These are phyloP conservation scores for Cephonodes hylas DNA, from an alignment of 2,888 invertebrate species.

Conservation along the genomic window DNA sequence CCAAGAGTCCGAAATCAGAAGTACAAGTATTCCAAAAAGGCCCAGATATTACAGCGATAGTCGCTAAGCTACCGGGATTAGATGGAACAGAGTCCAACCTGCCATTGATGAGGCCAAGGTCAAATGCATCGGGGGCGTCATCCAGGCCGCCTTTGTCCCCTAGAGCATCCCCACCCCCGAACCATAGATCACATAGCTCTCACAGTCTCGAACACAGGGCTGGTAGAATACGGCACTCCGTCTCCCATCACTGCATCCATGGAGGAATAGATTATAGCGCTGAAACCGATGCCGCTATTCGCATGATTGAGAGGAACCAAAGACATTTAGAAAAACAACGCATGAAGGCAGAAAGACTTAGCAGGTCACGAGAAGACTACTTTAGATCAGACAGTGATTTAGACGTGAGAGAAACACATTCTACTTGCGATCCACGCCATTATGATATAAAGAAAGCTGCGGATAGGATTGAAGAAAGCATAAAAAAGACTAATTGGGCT, in stretches of 20 bases:
- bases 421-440: conserved; percentile 50
- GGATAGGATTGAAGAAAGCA: conserved; percentile 70
- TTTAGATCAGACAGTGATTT: conserved; percentile 67
- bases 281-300: conserved; percentile 80
- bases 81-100: conserved; percentile 67
- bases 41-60: conserved; percentile 88
- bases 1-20: conserved; percentile 75
- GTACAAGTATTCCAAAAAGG: conserved; percentile 89
- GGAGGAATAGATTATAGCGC: conserved; percentile 78
- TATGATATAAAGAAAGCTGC: conserved; percentile 66
- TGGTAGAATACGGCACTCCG: conserved; percentile 66
- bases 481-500: conserved; percentile 77
- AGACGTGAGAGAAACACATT: conserved; percentile 51
- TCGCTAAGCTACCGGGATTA: conserved; percentile 83
- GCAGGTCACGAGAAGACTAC: conserved; percentile 67
- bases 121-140: conserved; percentile 80
- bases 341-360: conserved; percentile 64
- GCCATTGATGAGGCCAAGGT: conserved; percentile 76
- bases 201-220: conserved; percentile 72
- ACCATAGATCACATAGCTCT: conserved; percentile 68
- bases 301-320: conserved; percentile 82
- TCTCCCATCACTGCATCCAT: conserved; percentile 74
- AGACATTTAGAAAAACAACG: conserved; percentile 81
- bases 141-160: conserved; percentile 72
- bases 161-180: conserved; percentile 51